These are phyloP conservation scores for Mustela lutreola DNA, from an alignment of 2,113 vertebrate genomes.

Conservation along the genomic window DNA sequence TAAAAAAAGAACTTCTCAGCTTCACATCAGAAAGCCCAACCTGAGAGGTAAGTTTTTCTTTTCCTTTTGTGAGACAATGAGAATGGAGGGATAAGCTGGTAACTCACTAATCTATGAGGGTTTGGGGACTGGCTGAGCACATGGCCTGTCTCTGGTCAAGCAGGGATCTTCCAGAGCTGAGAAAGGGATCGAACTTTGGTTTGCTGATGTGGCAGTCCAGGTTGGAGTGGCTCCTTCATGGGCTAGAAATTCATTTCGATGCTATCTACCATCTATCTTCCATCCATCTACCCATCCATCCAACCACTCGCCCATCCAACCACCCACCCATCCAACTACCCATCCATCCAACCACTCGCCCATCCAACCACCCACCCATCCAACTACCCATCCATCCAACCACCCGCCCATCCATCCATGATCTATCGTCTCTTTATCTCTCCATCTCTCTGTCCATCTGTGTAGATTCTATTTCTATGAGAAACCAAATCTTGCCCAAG, in stretches of 20 bases:
- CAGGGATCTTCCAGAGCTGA: background rate
- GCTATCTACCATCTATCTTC: background rate
- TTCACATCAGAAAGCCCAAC: background rate
- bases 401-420: too few relatives aligned
- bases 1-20: background rate
- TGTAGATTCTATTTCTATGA: background rate
- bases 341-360: too few relatives aligned
- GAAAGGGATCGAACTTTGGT: background rate
- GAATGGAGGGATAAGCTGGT: background rate
- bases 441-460: background rate
- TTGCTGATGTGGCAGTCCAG: background rate
- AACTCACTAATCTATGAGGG: background rate
- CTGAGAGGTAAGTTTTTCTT: background rate
- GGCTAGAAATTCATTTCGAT: background rate
- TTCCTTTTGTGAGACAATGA: background rate
- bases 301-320: too few relatives aligned
- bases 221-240: background rate
- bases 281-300: too few relatives aligned
- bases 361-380: too few relatives aligned
- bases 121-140: background rate
- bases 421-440: background rate
- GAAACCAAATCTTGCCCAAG: background rate
- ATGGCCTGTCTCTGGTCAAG: background rate
- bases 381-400: too few relatives aligned
- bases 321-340: too few relatives aligned